Conservation (phyloP, 2,888 invertebrate genomes). For the Drosophila mimetica region DNA sequence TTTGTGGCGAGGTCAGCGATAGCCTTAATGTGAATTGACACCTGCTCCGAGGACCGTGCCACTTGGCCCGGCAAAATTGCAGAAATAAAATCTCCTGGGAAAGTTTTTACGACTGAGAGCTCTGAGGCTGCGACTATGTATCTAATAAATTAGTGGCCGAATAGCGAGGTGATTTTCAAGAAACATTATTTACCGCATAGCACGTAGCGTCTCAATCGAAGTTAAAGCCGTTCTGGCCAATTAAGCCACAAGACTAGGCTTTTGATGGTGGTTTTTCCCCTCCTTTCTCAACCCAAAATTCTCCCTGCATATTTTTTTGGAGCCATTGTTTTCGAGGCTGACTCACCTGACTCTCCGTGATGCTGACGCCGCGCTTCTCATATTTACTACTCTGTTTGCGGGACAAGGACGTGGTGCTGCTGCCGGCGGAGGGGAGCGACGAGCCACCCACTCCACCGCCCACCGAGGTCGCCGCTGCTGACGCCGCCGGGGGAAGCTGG, state of each 20-base stretch:
- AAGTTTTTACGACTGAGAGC: conserved; percentile 33
- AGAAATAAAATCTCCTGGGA: conserved; percentile 21
- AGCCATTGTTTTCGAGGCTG: conserved; percentile 22
- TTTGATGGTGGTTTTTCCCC: background rate
- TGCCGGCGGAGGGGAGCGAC: conserved; percentile 59
- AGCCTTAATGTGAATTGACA: conserved; percentile 59
- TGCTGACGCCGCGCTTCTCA: conserved; percentile 84
- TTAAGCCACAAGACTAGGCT: conserved; percentile 12
- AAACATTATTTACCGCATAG: conserved; percentile 1
- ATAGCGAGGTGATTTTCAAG: conserved; percentile 1
- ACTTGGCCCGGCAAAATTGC: conserved; percentile 6
- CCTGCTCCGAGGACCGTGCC: conserved; percentile 47
- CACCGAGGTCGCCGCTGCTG: conserved; percentile 23
- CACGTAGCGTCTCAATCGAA: background rate
- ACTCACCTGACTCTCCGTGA: conserved; percentile 84
- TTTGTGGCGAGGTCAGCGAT: conserved; percentile 29
- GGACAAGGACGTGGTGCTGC: conserved; percentile 76
- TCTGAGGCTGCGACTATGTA: conserved; percentile 10
- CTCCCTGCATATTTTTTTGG: conserved; percentile 2
- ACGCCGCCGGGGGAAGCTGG: conserved; percentile 51
- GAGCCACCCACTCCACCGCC: conserved; percentile 18
- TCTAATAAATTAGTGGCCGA: conserved; percentile 21
- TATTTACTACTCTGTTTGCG: conserved; percentile 85
- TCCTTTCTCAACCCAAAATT: too few species aligned
- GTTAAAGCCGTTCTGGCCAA: conserved; percentile 16